Evolutionary conservation across 2,888 invertebrate genomes (phyloP), one percentile per base, ranked within the genome.

Genomic region (Ceratothoa steindachneri): DNA sequence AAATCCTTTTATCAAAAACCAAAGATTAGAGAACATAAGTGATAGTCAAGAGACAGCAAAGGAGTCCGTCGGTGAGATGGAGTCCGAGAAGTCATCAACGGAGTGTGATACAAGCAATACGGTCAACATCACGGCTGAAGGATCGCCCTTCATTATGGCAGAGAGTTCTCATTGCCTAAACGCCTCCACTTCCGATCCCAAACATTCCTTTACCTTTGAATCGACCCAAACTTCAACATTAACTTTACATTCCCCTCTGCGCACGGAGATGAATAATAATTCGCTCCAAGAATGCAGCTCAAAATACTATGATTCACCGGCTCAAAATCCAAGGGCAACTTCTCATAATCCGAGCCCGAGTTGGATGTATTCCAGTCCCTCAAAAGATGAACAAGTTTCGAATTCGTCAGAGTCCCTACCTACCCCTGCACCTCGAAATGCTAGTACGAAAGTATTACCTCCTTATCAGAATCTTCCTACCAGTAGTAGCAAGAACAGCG

Each of bases 391-490:
- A 2, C 24, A 30, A n/a, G 15, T 29, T 2, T 28, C 28, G 24
- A 29, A n/a, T 30, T 29, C 29, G 9, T n/a, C 55, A 53, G 68
- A 64, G 24, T 19, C 65, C 30, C 15, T 66, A 31, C 77, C 77
- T 1, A 71, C 66, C n/a, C 77, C 77, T 30, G 74, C 77, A 30
- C 77, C 77, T 24, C 74, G 77, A 1, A 74, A 77, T 51, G 74
- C 71, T 28, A 29, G 52, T 19, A 69, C 53, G 7, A 71, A 81
- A 75, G 75, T 80, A 24, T 82, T 82, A 80, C 87, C 87, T 81
- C 86, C 85, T 41, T 87, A 87, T 81, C 87, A 87, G 83, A 87
- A 87, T 81, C 86, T 87, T 74, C 87, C 87, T 69, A 83, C 86
- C 70, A 84, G 86, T 81, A 85, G 84, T 81, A 85, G 86, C 60